These are phyloP conservation scores for Trachymyrmex cornetzi DNA, from an alignment of 1,140 invertebrate species.

Conservation along the genomic window DNA sequence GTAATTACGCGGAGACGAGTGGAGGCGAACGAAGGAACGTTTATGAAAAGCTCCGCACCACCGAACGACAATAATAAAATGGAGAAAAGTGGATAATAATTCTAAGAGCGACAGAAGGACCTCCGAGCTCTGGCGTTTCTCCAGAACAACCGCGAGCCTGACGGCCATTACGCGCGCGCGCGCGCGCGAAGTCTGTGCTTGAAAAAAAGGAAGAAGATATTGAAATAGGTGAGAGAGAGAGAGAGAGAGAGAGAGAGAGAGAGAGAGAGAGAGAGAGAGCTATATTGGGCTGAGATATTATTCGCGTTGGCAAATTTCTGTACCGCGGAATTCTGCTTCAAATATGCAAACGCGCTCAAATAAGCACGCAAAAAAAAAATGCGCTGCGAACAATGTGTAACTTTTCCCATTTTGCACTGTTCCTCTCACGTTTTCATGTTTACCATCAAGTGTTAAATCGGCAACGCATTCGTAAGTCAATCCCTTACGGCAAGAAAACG, in stretches of 20 bases:
- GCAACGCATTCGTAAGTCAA: slow-evolving; percentile 26
- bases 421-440: slow-evolving; percentile 31
- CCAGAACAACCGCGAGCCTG: slow-evolving; percentile 46
- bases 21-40: slow-evolving; percentile 27
- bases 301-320: slow-evolving; percentile 42
- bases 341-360: slow-evolving; percentile 47
- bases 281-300: slow-evolving; percentile 32
- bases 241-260: background rate
- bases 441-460: slow-evolving; percentile 32
- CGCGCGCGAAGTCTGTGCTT: slow-evolving; percentile 1
- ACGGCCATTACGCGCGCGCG: slow-evolving; percentile 19
- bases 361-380: slow-evolving; percentile 35
- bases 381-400: slow-evolving; percentile 33
- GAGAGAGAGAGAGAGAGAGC: background rate
- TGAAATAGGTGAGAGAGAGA: background rate
- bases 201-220: slow-evolving; percentile 20
- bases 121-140: slow-evolving; percentile 46
- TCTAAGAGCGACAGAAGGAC: slow-evolving; percentile 52
- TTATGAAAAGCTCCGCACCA: slow-evolving; percentile 53
- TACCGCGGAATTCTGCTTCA: slow-evolving; percentile 32
- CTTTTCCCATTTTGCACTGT: slow-evolving; percentile 48
- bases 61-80: slow-evolving; percentile 61
- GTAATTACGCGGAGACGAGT: slow-evolving; percentile 49
- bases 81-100: slow-evolving; percentile 61
- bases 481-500: slow-evolving; percentile 12